Percentiles rank a stretch among this genome's conserved stretches.
These are phyloP conservation scores for Burhinus oedicnemus DNA, from an alignment of 2,113 vertebrate species.

Conservation along the genomic window DNA sequence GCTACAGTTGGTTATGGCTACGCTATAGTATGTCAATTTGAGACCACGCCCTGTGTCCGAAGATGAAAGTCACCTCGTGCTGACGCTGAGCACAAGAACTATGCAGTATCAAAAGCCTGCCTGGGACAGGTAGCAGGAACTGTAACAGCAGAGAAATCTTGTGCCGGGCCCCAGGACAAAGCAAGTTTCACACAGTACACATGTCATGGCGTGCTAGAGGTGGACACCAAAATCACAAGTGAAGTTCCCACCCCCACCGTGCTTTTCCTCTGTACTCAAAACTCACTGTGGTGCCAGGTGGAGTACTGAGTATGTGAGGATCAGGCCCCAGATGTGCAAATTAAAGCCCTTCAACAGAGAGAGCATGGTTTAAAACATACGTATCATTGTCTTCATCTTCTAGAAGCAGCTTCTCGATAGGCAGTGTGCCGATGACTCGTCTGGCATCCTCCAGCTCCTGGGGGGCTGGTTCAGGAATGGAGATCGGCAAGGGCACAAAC, in stretches of 20 bases:
- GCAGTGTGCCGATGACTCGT: constrained; percentile 70
- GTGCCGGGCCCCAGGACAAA: background rate
- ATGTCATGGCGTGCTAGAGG: rapidly evolving
- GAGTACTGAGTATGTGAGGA: background rate
- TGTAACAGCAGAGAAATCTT: background rate
- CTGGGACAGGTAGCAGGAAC: background rate
- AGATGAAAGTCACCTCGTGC: background rate
- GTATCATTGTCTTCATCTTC: constrained; percentile 80
- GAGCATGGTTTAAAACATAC: constrained; percentile 79
- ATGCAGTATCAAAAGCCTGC: background rate
- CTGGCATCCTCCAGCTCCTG: constrained; percentile 81
- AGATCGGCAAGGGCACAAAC: constrained; percentile 84
- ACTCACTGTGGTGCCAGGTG: background rate
- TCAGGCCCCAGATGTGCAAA: background rate
- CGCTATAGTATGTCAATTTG: background rate
- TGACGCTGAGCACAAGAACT: background rate
- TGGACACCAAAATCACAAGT: background rate
- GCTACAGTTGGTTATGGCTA: background rate
- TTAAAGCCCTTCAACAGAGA: constrained; percentile 83
- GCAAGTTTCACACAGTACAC: background rate
- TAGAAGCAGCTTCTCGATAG: constrained; percentile 91
- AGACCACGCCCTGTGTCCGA: background rate
- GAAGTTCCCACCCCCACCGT: background rate
- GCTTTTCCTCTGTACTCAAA: background rate
- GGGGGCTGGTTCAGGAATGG: constrained; percentile 80